These are phyloP conservation scores for Blastomussa wellsi DNA, from an alignment of 92 coral and sea anemone species.

Conservation along the genomic window DNA sequence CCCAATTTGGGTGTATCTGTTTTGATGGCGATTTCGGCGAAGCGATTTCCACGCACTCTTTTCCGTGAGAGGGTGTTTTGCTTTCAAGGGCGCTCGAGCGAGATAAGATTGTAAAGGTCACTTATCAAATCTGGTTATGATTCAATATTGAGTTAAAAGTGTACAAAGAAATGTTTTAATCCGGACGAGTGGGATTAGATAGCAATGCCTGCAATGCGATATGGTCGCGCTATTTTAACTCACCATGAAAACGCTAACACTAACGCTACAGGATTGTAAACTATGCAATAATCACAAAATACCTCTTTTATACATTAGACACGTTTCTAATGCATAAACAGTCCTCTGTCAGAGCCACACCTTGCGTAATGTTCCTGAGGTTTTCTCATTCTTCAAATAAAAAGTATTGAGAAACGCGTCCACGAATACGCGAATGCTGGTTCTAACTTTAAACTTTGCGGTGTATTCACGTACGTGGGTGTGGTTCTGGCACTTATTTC, in stretches of 20 bases:
- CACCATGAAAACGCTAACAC: neutral
- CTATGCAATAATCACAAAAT: constrained; percentile 2
- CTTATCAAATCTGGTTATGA: constrained; percentile 23
- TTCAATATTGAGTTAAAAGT: constrained; percentile 10
- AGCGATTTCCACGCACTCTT: constrained; percentile 25
- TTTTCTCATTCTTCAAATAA: neutral
- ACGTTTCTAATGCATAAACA: neutral
- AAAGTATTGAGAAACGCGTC: neutral
- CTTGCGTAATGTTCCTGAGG: neutral
- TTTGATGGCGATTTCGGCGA: constrained; percentile 3
- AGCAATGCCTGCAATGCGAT: constrained; percentile 23
- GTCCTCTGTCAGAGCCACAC: neutral
- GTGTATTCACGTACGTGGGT: no score
- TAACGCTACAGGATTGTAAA: neutral
- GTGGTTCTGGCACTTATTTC: neutral
- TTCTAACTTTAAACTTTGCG: neutral
- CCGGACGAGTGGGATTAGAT: neutral
- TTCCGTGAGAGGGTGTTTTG: constrained; percentile 54
- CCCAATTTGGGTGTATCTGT: neutral
- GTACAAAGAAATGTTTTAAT: constrained; percentile 18
- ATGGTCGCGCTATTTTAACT: constrained; percentile 5
- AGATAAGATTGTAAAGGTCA: constrained; percentile 39
- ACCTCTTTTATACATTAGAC: neutral
- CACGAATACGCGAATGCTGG: no score
- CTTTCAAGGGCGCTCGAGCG: constrained; percentile 33